These are phyloP conservation scores for Rotaria sp. DNA, from an alignment of 2,888 invertebrate species.

Conservation along the genomic window DNA sequence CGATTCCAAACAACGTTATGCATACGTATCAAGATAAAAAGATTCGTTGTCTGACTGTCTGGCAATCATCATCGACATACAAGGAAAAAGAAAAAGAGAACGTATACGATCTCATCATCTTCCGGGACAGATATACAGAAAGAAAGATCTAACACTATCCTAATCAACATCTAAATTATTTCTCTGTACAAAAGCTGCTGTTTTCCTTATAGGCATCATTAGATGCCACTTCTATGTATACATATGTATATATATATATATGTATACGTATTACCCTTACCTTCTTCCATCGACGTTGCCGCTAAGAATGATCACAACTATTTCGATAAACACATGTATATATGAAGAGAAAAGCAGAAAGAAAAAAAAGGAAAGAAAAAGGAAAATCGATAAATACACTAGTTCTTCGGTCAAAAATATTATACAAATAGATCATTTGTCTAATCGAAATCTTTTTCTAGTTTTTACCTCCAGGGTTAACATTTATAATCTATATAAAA, in stretches of 20 bases:
- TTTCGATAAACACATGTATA: not conserved
- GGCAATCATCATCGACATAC: not conserved
- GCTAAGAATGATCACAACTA: not conserved
- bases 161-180: conserved; percentile 6
- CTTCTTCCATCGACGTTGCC: conserved; percentile 6
- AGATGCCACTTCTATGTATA: not conserved
- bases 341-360: not conserved
- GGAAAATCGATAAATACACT: not conserved
- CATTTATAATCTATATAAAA: not conserved
- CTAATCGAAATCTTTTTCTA: not conserved
- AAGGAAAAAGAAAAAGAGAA: not conserved
- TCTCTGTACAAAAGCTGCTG: not conserved
- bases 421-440: too few relatives aligned
- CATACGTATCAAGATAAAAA: not conserved
- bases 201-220: conserved; percentile 6
- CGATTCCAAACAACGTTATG: conserved; percentile 6
- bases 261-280: not conserved
- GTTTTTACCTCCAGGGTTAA: not conserved
- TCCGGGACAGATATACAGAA: conserved; percentile 6
- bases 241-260: not conserved
- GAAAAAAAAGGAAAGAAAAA: not conserved
- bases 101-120: conserved; percentile 6
- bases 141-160: conserved; percentile 6
- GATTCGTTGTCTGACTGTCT: conserved; percentile 1
- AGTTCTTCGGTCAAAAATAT: too few relatives aligned